Percentiles rank a stretch among this genome's conserved stretches.
These are phyloP conservation scores for Cairina moschata DNA, from an alignment of 2,113 vertebrate genomes.

Conservation along the genomic window DNA sequence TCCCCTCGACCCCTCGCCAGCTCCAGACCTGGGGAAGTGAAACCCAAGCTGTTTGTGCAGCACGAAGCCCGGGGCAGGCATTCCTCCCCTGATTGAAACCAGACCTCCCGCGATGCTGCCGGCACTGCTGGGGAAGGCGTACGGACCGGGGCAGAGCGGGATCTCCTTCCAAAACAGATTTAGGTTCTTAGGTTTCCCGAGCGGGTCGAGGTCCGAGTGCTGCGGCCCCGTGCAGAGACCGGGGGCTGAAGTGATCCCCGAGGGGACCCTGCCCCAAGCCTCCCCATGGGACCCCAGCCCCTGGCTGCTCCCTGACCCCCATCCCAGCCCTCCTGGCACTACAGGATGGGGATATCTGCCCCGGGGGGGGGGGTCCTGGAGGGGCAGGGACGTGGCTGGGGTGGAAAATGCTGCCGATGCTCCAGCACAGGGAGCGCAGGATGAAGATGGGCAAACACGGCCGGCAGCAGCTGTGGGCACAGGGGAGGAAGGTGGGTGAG, in stretches of 20 bases:
- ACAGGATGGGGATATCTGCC: rapidly evolving
- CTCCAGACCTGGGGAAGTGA: not conserved
- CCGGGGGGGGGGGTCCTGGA: too few relatives aligned
- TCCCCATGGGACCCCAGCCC: not conserved
- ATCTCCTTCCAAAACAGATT: not conserved
- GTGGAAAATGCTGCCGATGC: too few relatives aligned
- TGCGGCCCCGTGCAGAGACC: not conserved
- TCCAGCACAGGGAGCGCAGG: not conserved
- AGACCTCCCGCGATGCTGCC: not conserved
- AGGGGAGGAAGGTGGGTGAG: not conserved
- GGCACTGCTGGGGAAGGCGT: not conserved
- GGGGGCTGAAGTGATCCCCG: not conserved
- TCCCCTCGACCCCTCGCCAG: too few relatives aligned
- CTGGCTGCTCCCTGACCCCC: not conserved
- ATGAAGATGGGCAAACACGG: not conserved
- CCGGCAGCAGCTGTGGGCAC: too few relatives aligned
- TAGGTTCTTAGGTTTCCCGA: not conserved
- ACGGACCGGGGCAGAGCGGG: not conserved
- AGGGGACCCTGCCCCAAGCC: not conserved
- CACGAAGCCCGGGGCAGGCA: not conserved
- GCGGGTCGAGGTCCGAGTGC: not conserved
- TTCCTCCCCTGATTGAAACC: not conserved
- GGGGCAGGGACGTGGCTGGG: too few relatives aligned
- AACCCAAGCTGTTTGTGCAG: not conserved
- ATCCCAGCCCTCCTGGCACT: not conserved